These are phyloP conservation scores for Macrochelys suwanniensis DNA, from an alignment of 2,797 vertebrate genomes.

Conservation along the genomic window DNA sequence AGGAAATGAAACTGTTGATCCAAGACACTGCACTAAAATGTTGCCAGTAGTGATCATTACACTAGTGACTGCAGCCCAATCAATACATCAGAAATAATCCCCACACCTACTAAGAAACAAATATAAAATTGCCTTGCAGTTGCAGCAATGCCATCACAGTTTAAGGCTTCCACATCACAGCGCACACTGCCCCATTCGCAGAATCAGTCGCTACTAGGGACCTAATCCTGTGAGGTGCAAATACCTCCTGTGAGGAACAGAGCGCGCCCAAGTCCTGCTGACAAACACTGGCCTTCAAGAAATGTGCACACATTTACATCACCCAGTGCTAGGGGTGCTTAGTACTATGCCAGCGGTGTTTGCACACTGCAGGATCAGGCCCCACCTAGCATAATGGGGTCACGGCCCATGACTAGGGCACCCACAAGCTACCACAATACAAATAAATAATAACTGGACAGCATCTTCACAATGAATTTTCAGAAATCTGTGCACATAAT, in stretches of 20 bases:
- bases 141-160: not conserved
- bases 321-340: not conserved
- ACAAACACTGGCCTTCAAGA: not conserved
- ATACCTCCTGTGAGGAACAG: not conserved
- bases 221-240: not conserved
- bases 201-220: not conserved
- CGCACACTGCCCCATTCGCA: not conserved
- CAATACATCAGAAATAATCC: not conserved
- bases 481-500: not conserved
- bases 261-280: not conserved
- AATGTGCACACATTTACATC: not conserved
- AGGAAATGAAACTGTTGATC: not conserved
- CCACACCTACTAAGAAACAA: constrained; percentile 18
- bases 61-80: not conserved
- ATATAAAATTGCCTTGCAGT: not conserved
- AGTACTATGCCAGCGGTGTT: not conserved
- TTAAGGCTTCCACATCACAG: not conserved
- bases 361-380: not conserved
- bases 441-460: not conserved
- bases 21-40: not conserved
- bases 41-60: not conserved
- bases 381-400: not conserved
- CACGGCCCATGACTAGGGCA: not conserved
- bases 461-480: not conserved
- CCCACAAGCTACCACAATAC: not conserved